phyloP scores from a whole-genome alignment of 64 coral and sea anemone species.

The Trachythela sp. region DNA sequence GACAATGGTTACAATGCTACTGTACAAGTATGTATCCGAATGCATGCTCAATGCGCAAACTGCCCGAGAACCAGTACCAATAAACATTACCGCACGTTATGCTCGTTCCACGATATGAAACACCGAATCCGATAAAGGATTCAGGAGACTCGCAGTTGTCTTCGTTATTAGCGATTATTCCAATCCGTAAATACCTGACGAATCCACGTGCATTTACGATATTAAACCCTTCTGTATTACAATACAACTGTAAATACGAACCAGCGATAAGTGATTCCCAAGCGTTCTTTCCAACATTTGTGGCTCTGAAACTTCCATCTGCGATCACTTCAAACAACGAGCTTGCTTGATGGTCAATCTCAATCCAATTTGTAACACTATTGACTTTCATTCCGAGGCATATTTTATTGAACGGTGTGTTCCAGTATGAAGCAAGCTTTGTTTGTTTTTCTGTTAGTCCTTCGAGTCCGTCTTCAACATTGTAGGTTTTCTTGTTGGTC shows the following conservation, averaged over 20 bases:
- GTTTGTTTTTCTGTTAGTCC: background rate
- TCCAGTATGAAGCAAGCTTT: constrained; percentile 6
- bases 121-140: background rate
- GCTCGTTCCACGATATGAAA: too few relatives aligned
- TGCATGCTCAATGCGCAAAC: too few relatives aligned
- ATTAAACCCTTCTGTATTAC: constrained; percentile 39
- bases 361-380: background rate
- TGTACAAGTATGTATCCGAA: too few relatives aligned
- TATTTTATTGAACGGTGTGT: background rate
- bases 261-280: constrained; percentile 38
- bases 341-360: background rate
- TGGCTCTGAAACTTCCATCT: background rate
- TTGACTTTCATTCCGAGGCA: constrained; percentile 5
- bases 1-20: too few relatives aligned
- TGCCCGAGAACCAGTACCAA: too few relatives aligned
- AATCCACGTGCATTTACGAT: background rate
- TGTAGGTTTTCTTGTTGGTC: background rate
- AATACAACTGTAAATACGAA: background rate
- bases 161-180: background rate
- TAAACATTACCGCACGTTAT: background rate
- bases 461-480: background rate
- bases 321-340: constrained; percentile 24
- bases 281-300: background rate
- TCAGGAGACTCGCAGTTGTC: background rate
- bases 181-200: too few relatives aligned